These are phyloP conservation scores for Thymallus thymallus DNA, from an alignment of 2,113 vertebrate genomes.

Conservation along the genomic window DNA sequence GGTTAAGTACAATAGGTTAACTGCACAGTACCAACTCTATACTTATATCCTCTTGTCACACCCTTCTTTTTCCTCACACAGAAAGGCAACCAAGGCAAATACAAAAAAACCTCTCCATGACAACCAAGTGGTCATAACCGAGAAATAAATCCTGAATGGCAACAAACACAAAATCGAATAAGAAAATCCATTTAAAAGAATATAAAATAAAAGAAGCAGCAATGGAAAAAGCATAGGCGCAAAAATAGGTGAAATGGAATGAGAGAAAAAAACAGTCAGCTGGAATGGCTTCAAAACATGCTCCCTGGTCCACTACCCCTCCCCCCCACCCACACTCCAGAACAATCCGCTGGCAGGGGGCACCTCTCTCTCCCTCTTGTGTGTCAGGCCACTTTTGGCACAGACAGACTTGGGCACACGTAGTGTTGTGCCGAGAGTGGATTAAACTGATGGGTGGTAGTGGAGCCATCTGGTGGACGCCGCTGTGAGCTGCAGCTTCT, in stretches of 20 bases:
- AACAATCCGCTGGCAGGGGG: conserved; percentile 54
- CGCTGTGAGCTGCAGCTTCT: no score
- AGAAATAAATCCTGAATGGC: conserved; percentile 46
- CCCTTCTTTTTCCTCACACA: conserved; percentile 15
- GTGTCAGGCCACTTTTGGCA: conserved; percentile 41
- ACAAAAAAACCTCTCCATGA: conserved; percentile 21
- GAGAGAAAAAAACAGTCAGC: conserved; percentile 42
- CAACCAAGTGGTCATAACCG: not conserved
- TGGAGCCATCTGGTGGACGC: conserved; percentile 61
- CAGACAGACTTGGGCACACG: conserved; percentile 19
- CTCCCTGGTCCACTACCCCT: not conserved
- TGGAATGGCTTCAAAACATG: conserved; percentile 49
- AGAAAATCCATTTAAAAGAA: conserved; percentile 14
- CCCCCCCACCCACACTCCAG: conserved; percentile 35
- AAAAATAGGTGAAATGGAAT: conserved; percentile 52
- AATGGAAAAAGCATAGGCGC: conserved; percentile 55
- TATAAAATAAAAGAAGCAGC: conserved; percentile 41
- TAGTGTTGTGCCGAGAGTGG: not conserved
- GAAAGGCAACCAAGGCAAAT: conserved; percentile 72
- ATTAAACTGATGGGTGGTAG: not conserved
- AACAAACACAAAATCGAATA: conserved; percentile 13
- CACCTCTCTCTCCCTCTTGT: conserved; percentile 34
- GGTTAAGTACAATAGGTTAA: no score
- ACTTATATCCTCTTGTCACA: not conserved
- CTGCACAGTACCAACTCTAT: no score